Evolutionary conservation across 2,888 invertebrate genomes (phyloP).

Genomic region (Macroteleia sp.): DNA sequence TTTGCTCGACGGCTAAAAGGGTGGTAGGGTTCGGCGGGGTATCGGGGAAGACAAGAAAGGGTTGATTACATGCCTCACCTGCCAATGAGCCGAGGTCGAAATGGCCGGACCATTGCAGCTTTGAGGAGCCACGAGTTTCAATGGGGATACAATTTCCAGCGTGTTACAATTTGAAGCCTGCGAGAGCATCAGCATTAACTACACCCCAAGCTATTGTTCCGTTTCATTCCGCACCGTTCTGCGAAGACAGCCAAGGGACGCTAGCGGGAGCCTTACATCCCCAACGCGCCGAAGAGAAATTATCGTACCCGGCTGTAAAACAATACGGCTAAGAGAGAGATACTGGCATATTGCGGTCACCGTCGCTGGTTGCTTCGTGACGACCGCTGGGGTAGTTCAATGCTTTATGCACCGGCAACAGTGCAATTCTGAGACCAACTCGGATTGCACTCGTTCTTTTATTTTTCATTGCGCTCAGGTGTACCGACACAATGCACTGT

Average conservation of each 20-base stretch:
- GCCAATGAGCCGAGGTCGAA: slow-evolving; percentile 49
- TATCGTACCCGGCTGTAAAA: slow-evolving; percentile 79
- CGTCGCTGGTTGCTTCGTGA: slow-evolving; percentile 68
- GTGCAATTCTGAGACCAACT: slow-evolving; percentile 37
- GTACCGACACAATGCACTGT: slow-evolving; percentile 46
- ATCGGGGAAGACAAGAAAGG: slow-evolving; percentile 29
- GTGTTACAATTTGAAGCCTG: slow-evolving; percentile 67
- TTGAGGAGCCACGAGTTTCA: slow-evolving; percentile 54
- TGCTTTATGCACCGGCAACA: slow-evolving; percentile 30
- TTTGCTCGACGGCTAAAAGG: slow-evolving; percentile 32
- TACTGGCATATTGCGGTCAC: slow-evolving; percentile 78
- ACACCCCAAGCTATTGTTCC: slow-evolving; percentile 79
- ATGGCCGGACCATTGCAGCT: slow-evolving; percentile 53
- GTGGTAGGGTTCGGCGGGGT: slow-evolving; percentile 1
- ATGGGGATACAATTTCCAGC: slow-evolving; percentile 66
- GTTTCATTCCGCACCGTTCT: slow-evolving; percentile 71
- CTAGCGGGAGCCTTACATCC: slow-evolving; percentile 67
- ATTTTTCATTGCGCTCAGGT: slow-evolving; percentile 56
- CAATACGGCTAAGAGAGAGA: slow-evolving; percentile 73
- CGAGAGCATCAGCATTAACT: slow-evolving; percentile 75
- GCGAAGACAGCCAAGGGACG: slow-evolving; percentile 65
- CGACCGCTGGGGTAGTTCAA: slow-evolving; percentile 57
- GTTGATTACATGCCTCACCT: slow-evolving; percentile 60
- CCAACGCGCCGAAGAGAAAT: slow-evolving; percentile 68
- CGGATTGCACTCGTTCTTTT: slow-evolving; percentile 47